A percentile compares a stretch with the other conserved stretches of the same genome.
Evolutionary conservation across 2,113 vertebrate species (phyloP).

Genomic region (Manacus vitellinus): DNA sequence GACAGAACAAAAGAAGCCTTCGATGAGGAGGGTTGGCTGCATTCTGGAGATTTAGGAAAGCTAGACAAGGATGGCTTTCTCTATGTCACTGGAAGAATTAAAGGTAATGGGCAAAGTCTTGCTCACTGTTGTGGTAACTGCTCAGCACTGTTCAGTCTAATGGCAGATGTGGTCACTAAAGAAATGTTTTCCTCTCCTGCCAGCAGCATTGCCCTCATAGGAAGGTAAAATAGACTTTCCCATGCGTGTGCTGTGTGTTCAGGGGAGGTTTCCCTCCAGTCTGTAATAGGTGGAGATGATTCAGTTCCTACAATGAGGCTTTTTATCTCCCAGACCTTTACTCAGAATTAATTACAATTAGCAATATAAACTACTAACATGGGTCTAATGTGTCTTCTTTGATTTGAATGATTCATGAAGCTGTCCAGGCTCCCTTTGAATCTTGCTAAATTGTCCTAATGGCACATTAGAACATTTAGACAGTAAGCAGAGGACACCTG

Average conservation of each 20-base stretch:
- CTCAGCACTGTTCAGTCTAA: neutral
- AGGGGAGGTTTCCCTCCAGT: neutral
- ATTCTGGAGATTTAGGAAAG: slow-evolving; percentile 84
- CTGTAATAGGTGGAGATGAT: neutral
- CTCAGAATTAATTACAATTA: neutral
- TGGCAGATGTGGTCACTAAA: neutral
- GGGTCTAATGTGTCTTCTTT: neutral
- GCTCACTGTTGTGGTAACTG: neutral
- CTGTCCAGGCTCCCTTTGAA: neutral
- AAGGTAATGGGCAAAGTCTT: slow-evolving; percentile 74
- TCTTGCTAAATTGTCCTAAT: neutral
- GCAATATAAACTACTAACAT: neutral
- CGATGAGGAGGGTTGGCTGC: slow-evolving; percentile 87
- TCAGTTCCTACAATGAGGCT: neutral
- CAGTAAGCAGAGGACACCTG: neutral
- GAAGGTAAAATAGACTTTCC: neutral
- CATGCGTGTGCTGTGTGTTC: neutral
- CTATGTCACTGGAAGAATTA: slow-evolving; percentile 87
- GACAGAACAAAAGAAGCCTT: slow-evolving; percentile 83
- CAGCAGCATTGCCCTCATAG: neutral
- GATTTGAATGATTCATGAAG: neutral
- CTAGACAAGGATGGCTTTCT: slow-evolving; percentile 85
- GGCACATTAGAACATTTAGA: neutral
- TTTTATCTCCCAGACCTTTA: neutral
- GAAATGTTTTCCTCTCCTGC: neutral